A percentile compares a stretch with the other conserved stretches of the same genome.
Evolutionary conservation across 2,888 invertebrate genomes (phyloP).

Genomic region (Melinaea marsaeus): DNA sequence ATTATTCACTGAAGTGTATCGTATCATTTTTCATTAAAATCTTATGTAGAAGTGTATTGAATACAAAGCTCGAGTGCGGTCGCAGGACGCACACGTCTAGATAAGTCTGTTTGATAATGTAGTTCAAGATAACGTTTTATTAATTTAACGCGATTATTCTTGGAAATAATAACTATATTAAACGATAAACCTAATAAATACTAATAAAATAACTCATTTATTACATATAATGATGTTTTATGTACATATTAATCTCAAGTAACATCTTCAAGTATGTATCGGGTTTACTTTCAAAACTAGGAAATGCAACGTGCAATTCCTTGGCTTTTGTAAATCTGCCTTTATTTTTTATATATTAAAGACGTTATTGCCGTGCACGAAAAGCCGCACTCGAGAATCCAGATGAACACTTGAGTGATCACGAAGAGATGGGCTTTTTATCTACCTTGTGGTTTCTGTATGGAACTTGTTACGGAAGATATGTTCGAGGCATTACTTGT

Average conservation of each 20-base stretch:
- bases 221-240: background rate
- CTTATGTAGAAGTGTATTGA: background rate
- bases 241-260: background rate
- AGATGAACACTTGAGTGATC: slow-evolving; percentile 32
- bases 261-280: background rate
- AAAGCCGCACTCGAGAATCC: slow-evolving; percentile 33
- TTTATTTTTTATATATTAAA: background rate
- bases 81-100: slow-evolving; percentile 1
- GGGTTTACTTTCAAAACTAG: slow-evolving; percentile 6
- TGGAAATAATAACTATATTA: background rate
- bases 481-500: background rate
- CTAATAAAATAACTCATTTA: background rate
- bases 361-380: slow-evolving; percentile 31
- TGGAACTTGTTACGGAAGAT: background rate
- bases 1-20: background rate
- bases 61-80: background rate
- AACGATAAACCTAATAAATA: background rate
- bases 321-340: background rate
- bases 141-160: background rate
- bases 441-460: slow-evolving; percentile 20
- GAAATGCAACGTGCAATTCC: background rate
- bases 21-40: slow-evolving; percentile 2
- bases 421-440: slow-evolving; percentile 31
- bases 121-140: slow-evolving; percentile 1
- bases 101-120: slow-evolving; percentile 2